Evolutionary conservation across 1,140 invertebrate genomes (phyloP).

Genomic region (Portunus trituberculatus): DNA sequence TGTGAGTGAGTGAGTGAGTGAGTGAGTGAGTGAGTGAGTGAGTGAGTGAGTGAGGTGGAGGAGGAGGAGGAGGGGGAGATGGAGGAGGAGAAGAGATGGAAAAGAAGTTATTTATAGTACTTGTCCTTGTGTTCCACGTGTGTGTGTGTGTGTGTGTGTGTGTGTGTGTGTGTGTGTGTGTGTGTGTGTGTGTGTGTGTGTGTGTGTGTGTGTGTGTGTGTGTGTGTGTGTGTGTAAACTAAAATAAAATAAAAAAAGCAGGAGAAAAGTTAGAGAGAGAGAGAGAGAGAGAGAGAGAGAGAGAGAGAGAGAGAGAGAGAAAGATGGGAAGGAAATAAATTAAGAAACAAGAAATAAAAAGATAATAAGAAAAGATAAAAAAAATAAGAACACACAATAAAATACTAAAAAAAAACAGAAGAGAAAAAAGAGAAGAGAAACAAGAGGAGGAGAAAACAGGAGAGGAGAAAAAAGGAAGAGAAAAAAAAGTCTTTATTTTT

Average conservation of each 20-base stretch:
- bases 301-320: neutral
- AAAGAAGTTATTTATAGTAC: too few relatives aligned
- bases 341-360: too few relatives aligned
- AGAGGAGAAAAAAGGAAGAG: neutral
- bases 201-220: neutral
- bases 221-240: too few relatives aligned
- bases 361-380: too few relatives aligned
- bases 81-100: too few relatives aligned
- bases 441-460: neutral
- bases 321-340: neutral
- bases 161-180: neutral
- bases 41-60: too few relatives aligned
- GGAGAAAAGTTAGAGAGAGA: neutral
- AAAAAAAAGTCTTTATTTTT: neutral
- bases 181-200: neutral
- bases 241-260: neutral
- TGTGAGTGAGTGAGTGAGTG: too few relatives aligned
- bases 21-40: too few relatives aligned
- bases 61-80: too few relatives aligned
- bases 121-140: too few relatives aligned
- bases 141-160: constrained; percentile 16
- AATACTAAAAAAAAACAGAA: neutral
- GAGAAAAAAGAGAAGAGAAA: neutral
- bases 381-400: too few relatives aligned
- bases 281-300: neutral